Evolutionary conservation across 2,797 vertebrate genomes (phyloP), one percentile per base, ranked within the genome.

Genomic region (Picus viridis): DNA sequence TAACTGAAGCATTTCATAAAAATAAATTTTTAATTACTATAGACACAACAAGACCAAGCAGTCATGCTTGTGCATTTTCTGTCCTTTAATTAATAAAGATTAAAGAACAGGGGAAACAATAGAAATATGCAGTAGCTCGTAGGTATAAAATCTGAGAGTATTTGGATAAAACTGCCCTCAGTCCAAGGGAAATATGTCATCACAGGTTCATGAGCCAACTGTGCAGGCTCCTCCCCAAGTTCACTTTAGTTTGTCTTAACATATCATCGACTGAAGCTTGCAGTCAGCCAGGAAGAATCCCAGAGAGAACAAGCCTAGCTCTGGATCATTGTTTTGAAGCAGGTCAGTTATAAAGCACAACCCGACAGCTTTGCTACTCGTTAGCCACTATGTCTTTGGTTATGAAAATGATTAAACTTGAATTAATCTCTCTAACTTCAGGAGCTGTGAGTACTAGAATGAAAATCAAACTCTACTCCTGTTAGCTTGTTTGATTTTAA

Each of bases 111-210:
- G 85, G 75, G 75, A 92, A 94, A 91, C 54, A 90, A 59, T 5
- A 58, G 75, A 87, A 89, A 45, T 90, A 73, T 32, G 47, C 76
- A 76, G 36, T 69, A 79, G 68, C 75, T 89, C 0, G 2, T 75
- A 64, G 88, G 85, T 93, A 49, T 1, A 83, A 93, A 92, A 75
- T 29, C 6, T 11, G 2, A 90, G 65, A 72, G 18, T 91, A 70
- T 91, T 89, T 83, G 69, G 70, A 86, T 86, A 75, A 85, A 90
- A 62, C 63, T 94, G 43, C 88, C 63, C 63, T 93, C 78, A 10
- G 78, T 95, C 89, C 85, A 88, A 90, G 62, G 86, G 90, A 94
- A 92, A 92, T 93, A 92, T 89, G 93, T 95, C 93, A 91, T 94
- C 61, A 1, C 77, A 92, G 83, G 89, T 95, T 95, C 92, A 72